Evolutionary conservation across 2,113 vertebrate genomes (phyloP), one percentile per base, ranked within the genome.

Genomic region (Halichoeres trimaculatus): DNA sequence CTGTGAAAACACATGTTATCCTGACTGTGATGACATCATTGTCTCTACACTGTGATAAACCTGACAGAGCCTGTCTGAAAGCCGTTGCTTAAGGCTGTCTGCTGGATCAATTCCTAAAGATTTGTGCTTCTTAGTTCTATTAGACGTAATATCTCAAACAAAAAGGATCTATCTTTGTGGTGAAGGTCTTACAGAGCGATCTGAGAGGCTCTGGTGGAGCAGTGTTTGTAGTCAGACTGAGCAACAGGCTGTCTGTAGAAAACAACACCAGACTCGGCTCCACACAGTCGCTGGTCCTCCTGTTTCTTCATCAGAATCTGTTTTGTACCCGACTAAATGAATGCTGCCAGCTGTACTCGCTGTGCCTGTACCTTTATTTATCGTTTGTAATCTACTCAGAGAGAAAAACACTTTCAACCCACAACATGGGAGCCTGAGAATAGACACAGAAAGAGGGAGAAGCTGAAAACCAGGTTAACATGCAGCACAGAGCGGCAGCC

Each of bases 381-480:
- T 36, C 38, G 34, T 55, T 64, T 34, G 41, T 47, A 45, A 59
- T 41, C 52, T 20, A 0, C 38, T 53, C 64, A 47, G 56, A 58
- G 61, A 55, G 52, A 55, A 24, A 58, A 64, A 50, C 54, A 41
- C 53, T 66, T 58, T 73, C n/a, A 75, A 57, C 74, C 73, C 47
- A 50, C 59, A 83, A 53, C 53, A 73, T 4, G 19, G 60, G 52
- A 58, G 59, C 57, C 67, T 54, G 43, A 80, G 38, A 81, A 83
- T 76, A 82, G 81, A 87, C 69, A 10, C 34, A 64, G 24, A 66
- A 73, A 1, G 59, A 74, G 63, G 20, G 78, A 70, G 74, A 78
- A 74, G 69, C 36, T 48, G 26, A 51, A 86, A 87, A 86, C 69
- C 56, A 76, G 67, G 81, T 85, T 78, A 80, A 60, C 60, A 61